Conservation (phyloP, 2,797 vertebrate genomes). For the Schizopygopsis pylzovi region DNA sequence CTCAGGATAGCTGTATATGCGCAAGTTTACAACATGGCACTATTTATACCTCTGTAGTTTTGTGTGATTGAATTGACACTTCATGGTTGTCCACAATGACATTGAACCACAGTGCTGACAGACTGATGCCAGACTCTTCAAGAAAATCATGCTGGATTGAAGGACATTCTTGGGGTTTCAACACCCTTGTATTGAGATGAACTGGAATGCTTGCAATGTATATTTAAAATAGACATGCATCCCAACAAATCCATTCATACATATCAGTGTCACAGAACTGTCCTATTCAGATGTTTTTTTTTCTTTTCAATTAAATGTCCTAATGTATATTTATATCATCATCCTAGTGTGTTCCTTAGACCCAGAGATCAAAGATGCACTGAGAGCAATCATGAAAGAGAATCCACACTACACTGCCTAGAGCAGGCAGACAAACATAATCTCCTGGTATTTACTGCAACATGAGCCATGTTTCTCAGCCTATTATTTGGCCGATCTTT, state of each 20-base stretch:
- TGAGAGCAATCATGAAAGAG: conserved; percentile 45
- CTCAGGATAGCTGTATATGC: neutral
- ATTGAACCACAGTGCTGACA: neutral
- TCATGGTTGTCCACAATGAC: neutral
- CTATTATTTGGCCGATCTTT: conserved; percentile 50
- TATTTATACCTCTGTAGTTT: neutral
- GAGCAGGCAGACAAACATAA: conserved; percentile 57
- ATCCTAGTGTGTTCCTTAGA: neutral
- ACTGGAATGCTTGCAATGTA: neutral
- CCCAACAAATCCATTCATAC: neutral
- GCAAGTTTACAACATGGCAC: neutral
- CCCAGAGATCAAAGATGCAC: conserved; percentile 41
- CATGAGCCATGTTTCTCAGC: conserved; percentile 53
- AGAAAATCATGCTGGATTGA: neutral
- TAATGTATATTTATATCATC: neutral
- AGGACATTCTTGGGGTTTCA: neutral
- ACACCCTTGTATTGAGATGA: neutral
- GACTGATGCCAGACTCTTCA: neutral
- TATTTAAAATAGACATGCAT: neutral
- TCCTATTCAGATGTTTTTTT: neutral
- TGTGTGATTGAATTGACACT: neutral
- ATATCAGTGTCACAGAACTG: neutral
- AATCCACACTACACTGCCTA: conserved; percentile 31
- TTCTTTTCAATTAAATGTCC: neutral
- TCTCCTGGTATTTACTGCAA: conserved; percentile 62